These are phyloP conservation scores for Agrilus biguttatus DNA, from an alignment of 2,888 invertebrate genomes.

Conservation along the genomic window DNA sequence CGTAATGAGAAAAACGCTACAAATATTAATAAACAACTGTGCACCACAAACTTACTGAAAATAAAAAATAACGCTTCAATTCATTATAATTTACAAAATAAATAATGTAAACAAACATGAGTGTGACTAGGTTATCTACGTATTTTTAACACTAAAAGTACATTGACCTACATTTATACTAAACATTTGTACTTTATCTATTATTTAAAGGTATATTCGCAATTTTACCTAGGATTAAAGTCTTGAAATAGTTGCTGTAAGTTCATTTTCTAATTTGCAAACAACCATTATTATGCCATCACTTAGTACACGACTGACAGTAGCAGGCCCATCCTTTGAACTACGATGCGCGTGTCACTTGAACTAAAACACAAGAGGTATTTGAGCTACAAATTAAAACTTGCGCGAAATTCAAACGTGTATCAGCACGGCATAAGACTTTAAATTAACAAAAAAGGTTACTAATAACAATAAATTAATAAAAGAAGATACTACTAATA, in stretches of 20 bases:
- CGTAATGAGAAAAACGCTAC: constrained; percentile 80
- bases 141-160: constrained; percentile 1
- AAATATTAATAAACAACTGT: constrained; percentile 83
- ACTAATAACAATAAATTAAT: no score
- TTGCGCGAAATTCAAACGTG: no score
- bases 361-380: no score
- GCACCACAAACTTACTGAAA: constrained; percentile 93
- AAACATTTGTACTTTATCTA: constrained; percentile 3
- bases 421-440: no score
- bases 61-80: constrained; percentile 14
- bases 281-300: constrained; percentile 6
- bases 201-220: background rate
- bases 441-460: no score
- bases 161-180: constrained; percentile 3
- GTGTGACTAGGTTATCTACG: constrained; percentile 2
- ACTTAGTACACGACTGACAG: background rate
- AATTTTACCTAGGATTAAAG: constrained; percentile 73
- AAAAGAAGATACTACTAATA: no score
- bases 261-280: constrained; percentile 48
- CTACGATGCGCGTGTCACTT: no score
- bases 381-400: no score
- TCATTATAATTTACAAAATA: constrained; percentile 4
- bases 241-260: constrained; percentile 79
- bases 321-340: no score
- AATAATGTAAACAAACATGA: constrained; percentile 9